Conservation (phyloP, 2,797 vertebrate genomes). For the Poecilia velifera region DNA sequence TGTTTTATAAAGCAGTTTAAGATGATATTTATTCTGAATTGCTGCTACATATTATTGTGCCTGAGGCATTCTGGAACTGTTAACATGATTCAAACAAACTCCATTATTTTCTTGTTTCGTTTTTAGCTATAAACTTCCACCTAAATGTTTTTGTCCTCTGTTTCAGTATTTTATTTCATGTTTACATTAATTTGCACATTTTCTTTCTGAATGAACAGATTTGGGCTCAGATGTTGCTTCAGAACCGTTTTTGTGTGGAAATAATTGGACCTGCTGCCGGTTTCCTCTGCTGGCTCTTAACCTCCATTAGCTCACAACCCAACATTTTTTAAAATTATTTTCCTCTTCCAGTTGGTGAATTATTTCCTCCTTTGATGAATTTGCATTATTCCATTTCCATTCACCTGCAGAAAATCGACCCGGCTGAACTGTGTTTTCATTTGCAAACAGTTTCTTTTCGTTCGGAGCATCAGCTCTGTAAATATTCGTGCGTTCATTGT, state of each 20-base stretch:
- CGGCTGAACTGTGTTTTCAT: constrained; percentile 38
- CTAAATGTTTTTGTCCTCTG: not conserved
- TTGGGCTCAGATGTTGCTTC: not conserved
- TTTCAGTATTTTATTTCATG: not conserved
- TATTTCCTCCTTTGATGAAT: constrained; percentile 14
- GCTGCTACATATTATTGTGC: not conserved
- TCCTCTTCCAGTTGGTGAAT: constrained; percentile 9
- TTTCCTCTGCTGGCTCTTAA: constrained; percentile 24
- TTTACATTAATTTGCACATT: not conserved
- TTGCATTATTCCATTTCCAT: constrained; percentile 13
- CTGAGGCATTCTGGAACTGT: not conserved
- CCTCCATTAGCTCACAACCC: constrained; percentile 49
- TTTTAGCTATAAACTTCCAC: not conserved
- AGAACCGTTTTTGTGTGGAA: not conserved
- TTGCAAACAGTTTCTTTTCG: constrained; percentile 45
- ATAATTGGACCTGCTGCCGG: constrained; percentile 15
- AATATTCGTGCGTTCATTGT: constrained; percentile 48
- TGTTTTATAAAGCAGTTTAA: not conserved
- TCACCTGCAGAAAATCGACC: constrained; percentile 13
- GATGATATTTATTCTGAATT: not conserved
- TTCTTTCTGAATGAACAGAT: not conserved
- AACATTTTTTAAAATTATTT: constrained; percentile 8
- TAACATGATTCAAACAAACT: not conserved
- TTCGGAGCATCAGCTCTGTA: constrained; percentile 38
- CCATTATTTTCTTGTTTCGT: not conserved